phyloP scores from a whole-genome alignment of 1,140 invertebrate genomes.

The Doryteuthis pealeii region DNA sequence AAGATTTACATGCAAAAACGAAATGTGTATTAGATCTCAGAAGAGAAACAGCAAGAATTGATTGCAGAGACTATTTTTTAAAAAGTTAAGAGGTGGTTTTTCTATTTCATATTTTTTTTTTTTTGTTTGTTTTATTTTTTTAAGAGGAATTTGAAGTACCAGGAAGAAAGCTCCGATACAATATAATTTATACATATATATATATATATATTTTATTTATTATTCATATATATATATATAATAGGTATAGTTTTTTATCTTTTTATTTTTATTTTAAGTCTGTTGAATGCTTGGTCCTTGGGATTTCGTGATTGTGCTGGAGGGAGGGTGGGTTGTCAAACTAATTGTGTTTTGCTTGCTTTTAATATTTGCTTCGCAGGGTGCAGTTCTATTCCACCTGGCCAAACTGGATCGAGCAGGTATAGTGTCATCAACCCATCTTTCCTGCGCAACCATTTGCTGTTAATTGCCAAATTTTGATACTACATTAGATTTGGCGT shows the following conservation, averaged over 20 bases:
- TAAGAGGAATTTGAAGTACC: background rate
- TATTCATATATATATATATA: too few species aligned
- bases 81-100: too few species aligned
- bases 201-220: too few species aligned
- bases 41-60: too few species aligned
- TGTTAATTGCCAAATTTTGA: constrained; percentile 3
- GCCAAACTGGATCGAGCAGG: constrained; percentile 46
- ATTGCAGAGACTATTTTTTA: background rate
- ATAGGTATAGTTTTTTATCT: too few species aligned
- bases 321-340: too few species aligned
- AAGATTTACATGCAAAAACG: too few species aligned
- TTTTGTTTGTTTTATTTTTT: background rate
- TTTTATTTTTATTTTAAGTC: background rate
- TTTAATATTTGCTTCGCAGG: constrained; percentile 33
- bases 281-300: background rate
- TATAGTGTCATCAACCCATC: constrained; percentile 17
- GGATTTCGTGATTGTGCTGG: background rate
- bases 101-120: background rate
- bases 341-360: constrained; percentile 28
- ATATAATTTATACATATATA: too few species aligned
- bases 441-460: constrained; percentile 13
- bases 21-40: too few species aligned
- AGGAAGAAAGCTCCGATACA: background rate
- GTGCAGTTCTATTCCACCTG: constrained; percentile 36
- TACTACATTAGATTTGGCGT: too few species aligned